These are phyloP conservation scores for Lucilia sericata DNA, from an alignment of 1,140 invertebrate genomes.

Conservation along the genomic window DNA sequence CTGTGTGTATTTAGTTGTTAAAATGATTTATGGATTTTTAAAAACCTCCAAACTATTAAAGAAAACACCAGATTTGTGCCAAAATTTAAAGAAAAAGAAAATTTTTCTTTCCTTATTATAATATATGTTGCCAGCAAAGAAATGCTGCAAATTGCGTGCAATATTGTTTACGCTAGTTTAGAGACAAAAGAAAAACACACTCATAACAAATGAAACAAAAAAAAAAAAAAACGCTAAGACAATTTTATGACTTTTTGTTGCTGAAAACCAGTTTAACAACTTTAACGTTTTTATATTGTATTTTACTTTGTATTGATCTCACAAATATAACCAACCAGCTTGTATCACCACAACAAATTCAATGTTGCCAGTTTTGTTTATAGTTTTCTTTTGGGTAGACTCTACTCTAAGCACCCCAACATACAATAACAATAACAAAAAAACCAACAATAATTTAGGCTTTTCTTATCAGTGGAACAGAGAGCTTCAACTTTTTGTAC, in stretches of 20 bases:
- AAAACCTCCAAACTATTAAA: conserved; percentile 52
- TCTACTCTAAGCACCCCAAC: background rate
- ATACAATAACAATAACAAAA: too few relatives aligned
- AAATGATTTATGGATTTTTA: conserved; percentile 67
- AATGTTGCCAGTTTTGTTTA: background rate
- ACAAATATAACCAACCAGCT: background rate
- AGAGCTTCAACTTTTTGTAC: background rate
- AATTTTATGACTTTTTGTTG: background rate
- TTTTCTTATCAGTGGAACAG: background rate
- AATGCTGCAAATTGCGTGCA: conserved; percentile 1
- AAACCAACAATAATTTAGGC: background rate
- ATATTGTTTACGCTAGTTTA: conserved; percentile 9
- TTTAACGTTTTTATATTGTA: background rate
- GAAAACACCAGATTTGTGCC: background rate
- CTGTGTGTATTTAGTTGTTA: conserved; percentile 66
- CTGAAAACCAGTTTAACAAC: background rate
- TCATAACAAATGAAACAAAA: conserved; percentile 19
- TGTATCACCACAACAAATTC: background rate
- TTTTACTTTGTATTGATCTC: background rate
- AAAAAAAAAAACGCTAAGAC: background rate
- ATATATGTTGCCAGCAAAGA: background rate
- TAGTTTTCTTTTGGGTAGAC: background rate
- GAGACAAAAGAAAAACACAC: background rate
- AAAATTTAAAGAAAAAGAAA: background rate
- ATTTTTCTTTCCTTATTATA: background rate